Evolutionary conservation across 2,888 invertebrate genomes (phyloP).

Genomic region (Apamea monoglypha): DNA sequence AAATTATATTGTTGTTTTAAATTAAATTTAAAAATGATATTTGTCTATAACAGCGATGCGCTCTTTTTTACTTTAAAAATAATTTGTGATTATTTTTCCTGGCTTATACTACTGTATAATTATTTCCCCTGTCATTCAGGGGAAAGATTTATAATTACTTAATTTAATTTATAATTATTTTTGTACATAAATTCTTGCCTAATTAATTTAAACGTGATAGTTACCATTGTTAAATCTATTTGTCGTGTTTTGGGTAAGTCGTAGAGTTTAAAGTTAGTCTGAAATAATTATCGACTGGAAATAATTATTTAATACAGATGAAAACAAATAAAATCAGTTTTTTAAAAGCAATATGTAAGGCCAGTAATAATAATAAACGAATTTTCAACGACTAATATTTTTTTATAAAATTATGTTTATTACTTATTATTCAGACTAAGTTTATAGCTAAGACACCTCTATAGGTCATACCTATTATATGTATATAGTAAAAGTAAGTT

Average conservation of each 20-base stretch:
- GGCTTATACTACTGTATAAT: background rate
- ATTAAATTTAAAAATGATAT: background rate
- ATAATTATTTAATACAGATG: conserved; percentile 21
- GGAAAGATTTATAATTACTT: background rate
- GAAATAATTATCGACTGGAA: conserved; percentile 13
- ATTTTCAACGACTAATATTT: background rate
- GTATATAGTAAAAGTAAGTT: conserved; percentile 73
- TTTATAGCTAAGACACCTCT: conserved; percentile 40
- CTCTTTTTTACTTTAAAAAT: conserved; percentile 32
- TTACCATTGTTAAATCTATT: conserved; percentile 51
- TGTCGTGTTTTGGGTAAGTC: conserved; percentile 51
- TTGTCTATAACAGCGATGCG: background rate
- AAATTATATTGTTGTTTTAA: conserved; percentile 3
- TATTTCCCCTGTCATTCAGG: background rate
- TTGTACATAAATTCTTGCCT: conserved; percentile 59
- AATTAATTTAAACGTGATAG: conserved; percentile 54
- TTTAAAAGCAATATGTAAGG: background rate
- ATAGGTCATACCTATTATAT: conserved; percentile 20
- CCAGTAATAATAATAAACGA: conserved; percentile 23
- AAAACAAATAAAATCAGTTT: background rate
- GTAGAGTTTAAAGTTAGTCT: conserved; percentile 57
- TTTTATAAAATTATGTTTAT: background rate
- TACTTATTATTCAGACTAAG: conserved; percentile 31
- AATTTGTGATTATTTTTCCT: conserved; percentile 31
- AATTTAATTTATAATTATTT: conserved; percentile 38